These are phyloP conservation scores for Actinia tenebrosa DNA, from an alignment of 64 coral and sea anemone genomes.

Conservation along the genomic window DNA sequence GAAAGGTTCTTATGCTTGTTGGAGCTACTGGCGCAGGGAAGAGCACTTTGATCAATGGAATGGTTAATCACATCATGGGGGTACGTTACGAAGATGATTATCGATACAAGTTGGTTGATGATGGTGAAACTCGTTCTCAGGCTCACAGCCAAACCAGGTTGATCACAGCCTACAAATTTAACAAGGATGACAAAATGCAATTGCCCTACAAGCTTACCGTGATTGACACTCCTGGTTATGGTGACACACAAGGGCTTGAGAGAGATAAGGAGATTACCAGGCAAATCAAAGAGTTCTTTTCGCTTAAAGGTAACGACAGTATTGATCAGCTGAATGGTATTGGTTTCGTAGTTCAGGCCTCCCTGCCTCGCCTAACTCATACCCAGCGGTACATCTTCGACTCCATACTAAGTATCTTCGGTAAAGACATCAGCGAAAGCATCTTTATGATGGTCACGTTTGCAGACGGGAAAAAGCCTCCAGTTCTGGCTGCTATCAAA, in stretches of 20 bases:
- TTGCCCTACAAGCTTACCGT: constrained; percentile 20
- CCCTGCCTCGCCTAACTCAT: constrained; percentile 10
- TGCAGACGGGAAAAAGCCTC: constrained; percentile 39
- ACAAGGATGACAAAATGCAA: not conserved
- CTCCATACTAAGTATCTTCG: constrained; percentile 44
- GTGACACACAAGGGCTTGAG: constrained; percentile 13
- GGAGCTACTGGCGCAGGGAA: constrained; percentile 35
- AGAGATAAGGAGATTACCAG: constrained; percentile 26
- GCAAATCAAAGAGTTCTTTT: constrained; percentile 39
- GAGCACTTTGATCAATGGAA: constrained; percentile 33
- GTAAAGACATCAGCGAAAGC: constrained; percentile 29
- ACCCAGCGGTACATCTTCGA: constrained; percentile 41
- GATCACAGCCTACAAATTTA: constrained; percentile 42
- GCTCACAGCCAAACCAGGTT: constrained; percentile 19
- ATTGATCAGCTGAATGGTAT: constrained; percentile 37
- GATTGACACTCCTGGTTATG: constrained; percentile 31
- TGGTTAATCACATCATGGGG: constrained; percentile 24
- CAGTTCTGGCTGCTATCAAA: constrained; percentile 24
- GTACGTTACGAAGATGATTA: constrained; percentile 26
- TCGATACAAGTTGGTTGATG: constrained; percentile 24
- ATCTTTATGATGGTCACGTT: constrained; percentile 55
- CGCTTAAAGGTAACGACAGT: not conserved
- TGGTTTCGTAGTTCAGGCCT: constrained; percentile 30
- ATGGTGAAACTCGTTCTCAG: constrained; percentile 2
- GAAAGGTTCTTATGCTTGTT: constrained; percentile 7